Evolutionary conservation across 1,140 invertebrate species (phyloP), one percentile per base, ranked within the genome.

Genomic region (Coelopa frigida): DNA sequence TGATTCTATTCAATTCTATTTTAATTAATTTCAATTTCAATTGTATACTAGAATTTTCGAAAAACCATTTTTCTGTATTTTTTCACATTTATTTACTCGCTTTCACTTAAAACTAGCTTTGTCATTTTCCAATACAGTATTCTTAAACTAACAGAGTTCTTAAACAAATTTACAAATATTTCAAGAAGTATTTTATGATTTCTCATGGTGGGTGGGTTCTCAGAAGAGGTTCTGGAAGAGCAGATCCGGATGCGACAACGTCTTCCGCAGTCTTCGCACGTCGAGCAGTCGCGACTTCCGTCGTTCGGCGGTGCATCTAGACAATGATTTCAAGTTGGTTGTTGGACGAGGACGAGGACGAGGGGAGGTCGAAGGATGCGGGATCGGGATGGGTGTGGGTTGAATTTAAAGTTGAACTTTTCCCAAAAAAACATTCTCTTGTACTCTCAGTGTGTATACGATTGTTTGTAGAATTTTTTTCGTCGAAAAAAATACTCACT

Each of bases 241-340:
- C 52, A 66, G 49, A 48, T 66, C 62, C 49, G 62, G 62, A 46
- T 66, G 62, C 22, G 62, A 66, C 5, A 66, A 54, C 20, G 62
- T 63, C 57, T 66, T 66, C 55, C 61, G 60, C 42, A 66, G 44
- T 6, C 60, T 57, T 14, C 58, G 58, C 15, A 66, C 46, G 37
- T 58, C 66, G 8, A 66, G n/a, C n/a, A n/a, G n/a, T n/a, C 41
- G 43, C 26, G 59, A 61, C 26, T 51, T 46, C 20, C 46, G 21
- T 29, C 44, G 62, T 50, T 66, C 62, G 31, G 60, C 58, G 26
- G 59, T 57, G 42, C 59, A 66, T 61, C 62, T 66, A 52, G 48
- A 46, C 27, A 7, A 46, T 43, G 12, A 38, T 36, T 36, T n/a
- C n/a, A n/a, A 44, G 17, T 18, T 14, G 15, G 15, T 31, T 5